phyloP scores from a whole-genome alignment of 2,888 invertebrate species.

The Cabera pusaria region DNA sequence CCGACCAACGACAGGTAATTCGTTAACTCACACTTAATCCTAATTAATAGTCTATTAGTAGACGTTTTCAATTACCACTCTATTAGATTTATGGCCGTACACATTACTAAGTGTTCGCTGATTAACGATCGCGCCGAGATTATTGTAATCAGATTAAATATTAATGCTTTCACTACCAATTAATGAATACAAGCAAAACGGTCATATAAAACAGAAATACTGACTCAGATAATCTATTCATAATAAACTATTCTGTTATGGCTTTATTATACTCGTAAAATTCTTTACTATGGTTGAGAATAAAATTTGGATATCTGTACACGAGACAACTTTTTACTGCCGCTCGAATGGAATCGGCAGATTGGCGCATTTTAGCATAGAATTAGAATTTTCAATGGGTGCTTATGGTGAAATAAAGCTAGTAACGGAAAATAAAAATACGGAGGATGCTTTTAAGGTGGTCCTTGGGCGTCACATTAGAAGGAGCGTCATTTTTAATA shows the following conservation, averaged over 20 bases:
- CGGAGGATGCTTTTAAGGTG: slow-evolving; percentile 49
- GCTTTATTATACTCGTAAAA: slow-evolving; percentile 18
- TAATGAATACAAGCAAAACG: slow-evolving; percentile 31
- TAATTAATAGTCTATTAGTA: slow-evolving; percentile 76
- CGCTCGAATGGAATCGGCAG: slow-evolving; percentile 27
- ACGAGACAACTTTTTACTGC: slow-evolving; percentile 9
- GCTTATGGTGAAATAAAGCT: slow-evolving; percentile 57
- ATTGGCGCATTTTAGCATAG: slow-evolving; percentile 49
- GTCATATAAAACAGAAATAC: slow-evolving; percentile 17
- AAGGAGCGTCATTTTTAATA: slow-evolving; percentile 37
- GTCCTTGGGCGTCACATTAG: slow-evolving; percentile 37
- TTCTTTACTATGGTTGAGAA: slow-evolving; percentile 10
- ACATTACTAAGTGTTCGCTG: slow-evolving; percentile 51
- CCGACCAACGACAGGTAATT: slow-evolving; percentile 60
- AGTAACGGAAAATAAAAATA: slow-evolving; percentile 51
- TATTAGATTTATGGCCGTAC: slow-evolving; percentile 61
- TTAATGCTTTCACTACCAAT: slow-evolving; percentile 33
- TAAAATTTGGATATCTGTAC: slow-evolving; percentile 9
- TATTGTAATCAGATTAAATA: slow-evolving; percentile 55
- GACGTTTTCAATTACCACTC: slow-evolving; percentile 75
- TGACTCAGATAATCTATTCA: slow-evolving; percentile 8
- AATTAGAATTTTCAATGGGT: slow-evolving; percentile 39
- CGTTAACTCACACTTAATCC: slow-evolving; percentile 68
- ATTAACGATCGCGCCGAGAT: slow-evolving; percentile 50
- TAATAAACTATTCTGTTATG: slow-evolving; percentile 18